Evolutionary conservation across 1,140 invertebrate genomes (phyloP), one percentile per base, ranked within the genome.

Genomic region (Drosophila fuyamai): DNA sequence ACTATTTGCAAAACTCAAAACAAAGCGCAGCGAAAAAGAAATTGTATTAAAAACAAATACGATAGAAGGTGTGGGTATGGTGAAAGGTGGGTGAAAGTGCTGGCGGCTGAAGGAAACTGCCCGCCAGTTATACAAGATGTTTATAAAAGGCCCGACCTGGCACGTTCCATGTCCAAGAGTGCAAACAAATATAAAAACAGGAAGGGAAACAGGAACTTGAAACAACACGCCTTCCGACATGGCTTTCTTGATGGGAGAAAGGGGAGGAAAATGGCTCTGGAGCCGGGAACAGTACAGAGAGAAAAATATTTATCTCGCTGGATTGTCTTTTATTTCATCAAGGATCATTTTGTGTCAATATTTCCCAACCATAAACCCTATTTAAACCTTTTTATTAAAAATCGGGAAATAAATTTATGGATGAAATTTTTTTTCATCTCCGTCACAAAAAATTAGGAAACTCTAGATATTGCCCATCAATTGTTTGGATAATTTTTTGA

Each of bases 21-120:
- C 51, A 63, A 57, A 66, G 71, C 44, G 40, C 55, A 59, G 73
- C 40, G 68, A 16, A 63, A 36, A 65, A 59, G 48, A 56, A 76
- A 58, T 67, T 67, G 66, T 47, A 88, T 86, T 76, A 76, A 83
- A 79, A 86, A 62, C 76, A 83, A 83, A 83, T 83, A 83, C 67
- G 8, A 32, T 27, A 47, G 23, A 61, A 60, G 38, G 23, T 43
- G 5, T 23, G 32, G 43, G 48, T 54, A n/a, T 53, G 60, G 51
- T 0, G 23, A 5, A 14, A 5, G 23, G 7, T 2, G 27, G 16
- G 16, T 9, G 18, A 35, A 27, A n/a, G 36, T 55, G 18, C 40
- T 43, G 32, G 38, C 47, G 55, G 35, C 18, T 38, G 18, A 35
- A 14, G 29, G 55, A 46, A 14, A 4, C 65, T 38, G 23, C 48